phyloP scores from a whole-genome alignment of 2,113 vertebrate species.

The Tachysurus vachellii region DNA sequence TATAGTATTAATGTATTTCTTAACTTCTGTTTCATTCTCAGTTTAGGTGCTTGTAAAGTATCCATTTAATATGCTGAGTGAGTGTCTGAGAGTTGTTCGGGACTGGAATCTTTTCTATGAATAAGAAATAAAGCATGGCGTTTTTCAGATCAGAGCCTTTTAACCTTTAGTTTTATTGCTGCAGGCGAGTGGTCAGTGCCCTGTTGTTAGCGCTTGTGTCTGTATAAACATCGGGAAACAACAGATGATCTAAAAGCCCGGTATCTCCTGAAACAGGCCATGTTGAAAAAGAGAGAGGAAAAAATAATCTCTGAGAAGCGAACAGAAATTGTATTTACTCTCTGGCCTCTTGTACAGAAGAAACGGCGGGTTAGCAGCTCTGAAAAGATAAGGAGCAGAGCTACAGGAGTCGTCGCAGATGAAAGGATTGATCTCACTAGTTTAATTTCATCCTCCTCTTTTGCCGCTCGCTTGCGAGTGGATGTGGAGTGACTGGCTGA shows the following conservation, averaged over 20 bases:
- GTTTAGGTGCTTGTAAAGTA: not conserved
- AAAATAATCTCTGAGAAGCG: slow-evolving; percentile 11
- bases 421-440: slow-evolving; percentile 56
- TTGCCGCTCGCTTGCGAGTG: slow-evolving; percentile 40
- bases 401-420: slow-evolving; percentile 50
- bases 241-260: not conserved
- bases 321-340: slow-evolving; percentile 51
- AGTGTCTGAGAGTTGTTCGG: not conserved
- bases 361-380: slow-evolving; percentile 38
- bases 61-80: slow-evolving; percentile 9
- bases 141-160: not conserved
- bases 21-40: not conserved
- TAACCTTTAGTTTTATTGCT: slow-evolving; percentile 15
- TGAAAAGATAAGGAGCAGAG: slow-evolving; percentile 53
- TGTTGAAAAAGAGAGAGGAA: not conserved
- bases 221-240: not conserved
- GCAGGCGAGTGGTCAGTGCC: not conserved
- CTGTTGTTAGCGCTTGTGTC: not conserved
- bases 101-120: not conserved
- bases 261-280: slow-evolving; percentile 35
- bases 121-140: not conserved
- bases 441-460: slow-evolving; percentile 58
- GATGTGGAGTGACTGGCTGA: slow-evolving; percentile 23
- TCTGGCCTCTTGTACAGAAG: slow-evolving; percentile 38
- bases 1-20: not conserved